These are phyloP conservation scores for Salminus brasiliensis DNA, from an alignment of 2,113 vertebrate genomes.

Conservation along the genomic window DNA sequence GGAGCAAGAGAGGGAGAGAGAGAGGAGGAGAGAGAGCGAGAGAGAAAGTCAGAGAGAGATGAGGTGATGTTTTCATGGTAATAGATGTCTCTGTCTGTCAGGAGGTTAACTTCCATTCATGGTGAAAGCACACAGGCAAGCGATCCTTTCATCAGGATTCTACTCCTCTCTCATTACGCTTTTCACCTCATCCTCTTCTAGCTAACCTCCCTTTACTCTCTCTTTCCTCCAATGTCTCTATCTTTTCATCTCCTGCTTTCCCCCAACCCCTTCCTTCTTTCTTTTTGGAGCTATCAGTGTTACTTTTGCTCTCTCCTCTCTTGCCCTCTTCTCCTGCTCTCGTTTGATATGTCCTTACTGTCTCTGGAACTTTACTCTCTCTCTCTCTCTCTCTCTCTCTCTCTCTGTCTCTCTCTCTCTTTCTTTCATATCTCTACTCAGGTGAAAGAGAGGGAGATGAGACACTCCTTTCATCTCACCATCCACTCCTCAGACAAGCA, in stretches of 20 bases:
- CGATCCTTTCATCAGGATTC: conserved; percentile 29
- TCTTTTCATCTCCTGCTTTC: conserved; percentile 20
- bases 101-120: conserved; percentile 48
- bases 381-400: background rate
- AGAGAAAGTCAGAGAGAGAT: conserved; percentile 1
- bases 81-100: conserved; percentile 43
- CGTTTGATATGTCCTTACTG: background rate
- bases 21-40: background rate
- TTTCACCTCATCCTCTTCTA: conserved; percentile 37
- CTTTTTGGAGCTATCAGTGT: background rate
- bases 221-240: conserved; percentile 1
- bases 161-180: conserved; percentile 31
- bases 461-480: conserved; percentile 18
- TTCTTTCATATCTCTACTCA: background rate
- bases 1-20: background rate
- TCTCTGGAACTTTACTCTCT: conserved; percentile 7
- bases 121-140: conserved; percentile 33
- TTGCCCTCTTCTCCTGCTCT: background rate
- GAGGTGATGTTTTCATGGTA: conserved; percentile 34
- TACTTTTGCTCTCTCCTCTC: conserved; percentile 3
- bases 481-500: conserved; percentile 2
- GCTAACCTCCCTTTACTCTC: background rate
- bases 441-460: background rate
- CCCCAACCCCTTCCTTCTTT: background rate
- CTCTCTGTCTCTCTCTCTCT: background rate